Conservation (phyloP, 1,140 invertebrate genomes). For the Teleopsis dalmanni region DNA sequence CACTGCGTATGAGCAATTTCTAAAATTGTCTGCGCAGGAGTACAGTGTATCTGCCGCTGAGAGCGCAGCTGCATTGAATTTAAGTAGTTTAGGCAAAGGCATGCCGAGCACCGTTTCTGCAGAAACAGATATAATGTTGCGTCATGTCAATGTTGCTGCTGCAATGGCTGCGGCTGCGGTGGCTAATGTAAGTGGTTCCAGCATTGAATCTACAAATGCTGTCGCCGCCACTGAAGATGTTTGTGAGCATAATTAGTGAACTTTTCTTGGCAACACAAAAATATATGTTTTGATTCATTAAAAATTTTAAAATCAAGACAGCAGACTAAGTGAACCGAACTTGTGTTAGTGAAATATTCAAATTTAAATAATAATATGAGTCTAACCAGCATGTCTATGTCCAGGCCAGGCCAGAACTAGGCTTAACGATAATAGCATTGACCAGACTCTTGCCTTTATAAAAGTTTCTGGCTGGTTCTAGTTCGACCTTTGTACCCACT, state of each 20-base stretch:
- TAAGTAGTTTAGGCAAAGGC: constrained; percentile 14
- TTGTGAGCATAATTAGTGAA: constrained; percentile 13
- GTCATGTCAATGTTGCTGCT: constrained; percentile 11
- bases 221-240: constrained; percentile 1
- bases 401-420: too few relatives aligned
- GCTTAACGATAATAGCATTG: too few relatives aligned
- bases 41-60: constrained; percentile 19
- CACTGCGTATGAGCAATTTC: constrained; percentile 31
- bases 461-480: too few relatives aligned
- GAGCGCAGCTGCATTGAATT: constrained; percentile 24
- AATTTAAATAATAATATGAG: too few relatives aligned
- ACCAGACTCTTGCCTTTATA: too few relatives aligned
- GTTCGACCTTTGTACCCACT: too few relatives aligned
- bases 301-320: too few relatives aligned
- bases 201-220: constrained; percentile 1
- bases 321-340: too few relatives aligned
- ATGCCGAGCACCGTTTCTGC: background rate
- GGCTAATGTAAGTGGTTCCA: constrained; percentile 8
- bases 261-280: background rate
- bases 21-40: constrained; percentile 32
- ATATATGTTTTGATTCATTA: background rate
- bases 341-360: too few relatives aligned
- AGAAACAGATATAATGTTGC: constrained; percentile 8
- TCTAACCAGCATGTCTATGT: too few relatives aligned
- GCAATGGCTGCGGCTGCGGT: constrained; percentile 17